Base-by-base conservation (phyloP, 2,888 invertebrate genomes). In the Dichetophora obliterata region DNA sequence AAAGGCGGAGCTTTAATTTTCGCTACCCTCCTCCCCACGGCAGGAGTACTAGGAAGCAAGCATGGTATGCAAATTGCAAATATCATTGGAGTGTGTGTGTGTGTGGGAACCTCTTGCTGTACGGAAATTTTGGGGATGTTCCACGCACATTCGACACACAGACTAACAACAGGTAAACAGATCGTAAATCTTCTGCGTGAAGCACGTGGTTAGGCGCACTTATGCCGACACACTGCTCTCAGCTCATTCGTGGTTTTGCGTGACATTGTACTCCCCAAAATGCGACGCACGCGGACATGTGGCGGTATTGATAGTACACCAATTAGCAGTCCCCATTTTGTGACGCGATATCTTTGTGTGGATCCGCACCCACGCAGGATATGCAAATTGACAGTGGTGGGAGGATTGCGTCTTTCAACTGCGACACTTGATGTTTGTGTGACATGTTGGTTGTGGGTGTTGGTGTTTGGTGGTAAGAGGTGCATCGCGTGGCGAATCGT, bases 121-220 rank as follows among this genome's bases (percentile, higher is more conserved):
- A 75, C 75, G 73, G 43, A 57, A 74, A 54, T 63, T 81, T 79
- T 81, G 79, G 83, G 86, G 85, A 80, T 85, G 82, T 81, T 84
- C 79, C 74, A 79, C 78, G 77, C 77, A 16, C 70, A 63, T 16
- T 52, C 48, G 75, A 70, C 57, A 65, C 70, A 68, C 57, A 59
- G 31, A 5, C 63, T 59, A 9, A 81, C 87, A 87, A 81, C 87
- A 88, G 88, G 88, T 88, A 87, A 87, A 86, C 86, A 86, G 86
- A 84, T 83, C 85, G 86, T 86, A 86, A 87, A 86, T 86, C 84
- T 83, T 76, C 78, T 79, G 66, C 79, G 79, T 81, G 78, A 77
- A 80, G 78, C 83, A 86, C 85, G 84, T 83, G 83, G 82, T 75
- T 78, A 75, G 48, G 70, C 73, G 79, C 83, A 83, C 83, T 81